Percentiles rank a stretch among this genome's conserved stretches.
phyloP scores from a whole-genome alignment of 2,113 vertebrate genomes.

The Apodemus speciosus region DNA sequence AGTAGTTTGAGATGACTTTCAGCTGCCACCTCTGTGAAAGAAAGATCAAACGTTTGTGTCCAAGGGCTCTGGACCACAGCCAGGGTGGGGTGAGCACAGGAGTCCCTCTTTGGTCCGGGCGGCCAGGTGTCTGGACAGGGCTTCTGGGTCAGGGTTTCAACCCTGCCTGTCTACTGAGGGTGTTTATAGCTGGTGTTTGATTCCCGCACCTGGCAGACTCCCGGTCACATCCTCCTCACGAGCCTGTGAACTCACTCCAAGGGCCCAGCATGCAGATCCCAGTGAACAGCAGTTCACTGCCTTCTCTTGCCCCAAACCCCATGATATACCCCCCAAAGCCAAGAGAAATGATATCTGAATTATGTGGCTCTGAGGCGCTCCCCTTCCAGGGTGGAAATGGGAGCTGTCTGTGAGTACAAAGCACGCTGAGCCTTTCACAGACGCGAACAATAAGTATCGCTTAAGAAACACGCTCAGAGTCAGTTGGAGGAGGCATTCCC shows the following conservation, averaged over 20 bases:
- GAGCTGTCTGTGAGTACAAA: conserved; percentile 58
- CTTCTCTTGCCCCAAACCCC: background rate
- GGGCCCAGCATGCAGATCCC: background rate
- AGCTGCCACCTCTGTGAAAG: conserved; percentile 90
- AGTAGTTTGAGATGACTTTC: conserved; percentile 94
- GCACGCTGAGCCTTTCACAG: conserved; percentile 57
- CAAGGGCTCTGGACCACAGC: background rate
- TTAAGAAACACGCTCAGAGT: background rate
- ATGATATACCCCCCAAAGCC: background rate
- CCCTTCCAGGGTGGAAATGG: conserved; percentile 40
- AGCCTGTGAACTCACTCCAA: background rate
- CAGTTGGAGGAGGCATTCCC: background rate
- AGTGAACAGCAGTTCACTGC: background rate
- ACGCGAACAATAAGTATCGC: conserved; percentile 6
- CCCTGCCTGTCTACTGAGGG: too few relatives aligned
- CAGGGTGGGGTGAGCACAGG: background rate
- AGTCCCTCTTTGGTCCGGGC: background rate
- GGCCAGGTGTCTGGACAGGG: background rate
- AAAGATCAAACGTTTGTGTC: conserved; percentile 47
- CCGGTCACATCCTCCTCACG: background rate
- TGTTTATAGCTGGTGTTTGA: background rate
- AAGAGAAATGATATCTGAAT: conserved; percentile 57
- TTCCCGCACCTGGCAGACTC: background rate
- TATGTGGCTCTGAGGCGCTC: background rate
- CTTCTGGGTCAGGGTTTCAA: background rate